Evolutionary conservation across 2,797 vertebrate species (phyloP), one percentile per base, ranked within the genome.

Genomic region (Cetoscarus ocellatus): DNA sequence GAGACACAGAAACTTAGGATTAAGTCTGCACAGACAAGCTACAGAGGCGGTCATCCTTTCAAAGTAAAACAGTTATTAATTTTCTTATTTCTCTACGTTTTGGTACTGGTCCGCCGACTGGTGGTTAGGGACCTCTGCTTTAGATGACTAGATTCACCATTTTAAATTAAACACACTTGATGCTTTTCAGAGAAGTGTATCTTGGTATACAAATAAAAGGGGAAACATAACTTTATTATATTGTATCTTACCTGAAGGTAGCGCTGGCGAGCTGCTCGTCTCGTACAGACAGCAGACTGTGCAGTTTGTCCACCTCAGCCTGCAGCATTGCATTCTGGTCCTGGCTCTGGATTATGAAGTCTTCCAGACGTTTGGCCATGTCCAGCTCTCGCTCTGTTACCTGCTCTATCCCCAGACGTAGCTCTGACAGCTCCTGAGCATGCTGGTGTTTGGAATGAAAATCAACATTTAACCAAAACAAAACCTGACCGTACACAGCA

Each of bases 301-400:
- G 76, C 34, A 97, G 88, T 5, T 90, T 81, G 7, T 83, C 81
- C 38, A 95, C 81, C 65, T 93, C 94, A 5, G 87, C 66, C 51
- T 89, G 93, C 70, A 94, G 91, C 80, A 85, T 71, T 19, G 70
- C 68, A 79, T 95, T 96, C 80, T 96, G 95, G 76, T 95, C 94
- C 43, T 89, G 91, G 38, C 93, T 95, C 52, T 95, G 92, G 2
- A 53, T 80, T 15, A 94, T 92, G 79, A 95, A 92, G 52, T 95
- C 94, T 61, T 96, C 94, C 74, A 93, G 78, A 0, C 94, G 92
- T 60, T 94, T 90, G 0, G 91, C 93, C 94, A 96, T 94, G 67
- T 94, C 92, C 80, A 94, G 90, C 86, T 95, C 93, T 6, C 96
- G 91, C 67, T 94, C 94, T 0, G 95, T 94, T 70, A 95, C 94